Evolutionary conservation across 2,797 vertebrate species (phyloP).

Genomic region (Tenualosa ilisha): DNA sequence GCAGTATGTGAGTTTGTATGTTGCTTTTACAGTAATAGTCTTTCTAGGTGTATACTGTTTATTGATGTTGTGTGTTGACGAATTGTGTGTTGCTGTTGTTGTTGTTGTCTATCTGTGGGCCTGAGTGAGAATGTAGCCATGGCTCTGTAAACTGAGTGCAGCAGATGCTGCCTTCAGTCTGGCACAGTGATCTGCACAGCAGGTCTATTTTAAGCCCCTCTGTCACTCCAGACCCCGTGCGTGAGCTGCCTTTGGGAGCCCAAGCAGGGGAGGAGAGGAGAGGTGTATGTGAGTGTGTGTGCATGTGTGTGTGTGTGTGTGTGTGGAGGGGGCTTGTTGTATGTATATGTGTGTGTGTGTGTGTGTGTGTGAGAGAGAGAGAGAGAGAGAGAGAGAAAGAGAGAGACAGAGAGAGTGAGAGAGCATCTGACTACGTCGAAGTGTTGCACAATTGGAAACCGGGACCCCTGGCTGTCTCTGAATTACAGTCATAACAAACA

Average conservation of each 20-base stretch:
- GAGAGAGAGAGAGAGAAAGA: not conserved
- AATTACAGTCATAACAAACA: constrained; percentile 13
- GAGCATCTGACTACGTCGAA: not conserved
- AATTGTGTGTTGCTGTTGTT: not conserved
- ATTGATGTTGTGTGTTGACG: not conserved
- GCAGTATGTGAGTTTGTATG: not conserved
- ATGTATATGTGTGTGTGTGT: not conserved
- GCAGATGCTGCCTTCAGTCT: constrained; percentile 78
- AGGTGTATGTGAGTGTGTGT: not conserved
- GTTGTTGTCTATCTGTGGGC: not conserved
- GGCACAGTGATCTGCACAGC: constrained; percentile 73
- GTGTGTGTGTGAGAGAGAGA: not conserved
- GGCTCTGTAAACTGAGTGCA: constrained; percentile 70
- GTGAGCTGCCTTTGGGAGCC: constrained; percentile 22
- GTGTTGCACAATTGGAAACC: not conserved
- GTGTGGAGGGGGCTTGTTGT: not conserved
- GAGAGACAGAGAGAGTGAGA: not conserved
- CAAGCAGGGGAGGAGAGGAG: constrained; percentile 23
- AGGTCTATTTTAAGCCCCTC: constrained; percentile 75
- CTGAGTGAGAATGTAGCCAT: constrained; percentile 56
- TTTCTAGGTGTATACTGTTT: too few relatives aligned
- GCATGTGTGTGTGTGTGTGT: constrained; percentile 37
- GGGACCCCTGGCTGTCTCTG: not conserved
- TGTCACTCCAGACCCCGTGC: constrained; percentile 69
- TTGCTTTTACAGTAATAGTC: not conserved